Base-by-base conservation (phyloP, 2,113 vertebrate species). In the Hippocampus zosterae region DNA sequence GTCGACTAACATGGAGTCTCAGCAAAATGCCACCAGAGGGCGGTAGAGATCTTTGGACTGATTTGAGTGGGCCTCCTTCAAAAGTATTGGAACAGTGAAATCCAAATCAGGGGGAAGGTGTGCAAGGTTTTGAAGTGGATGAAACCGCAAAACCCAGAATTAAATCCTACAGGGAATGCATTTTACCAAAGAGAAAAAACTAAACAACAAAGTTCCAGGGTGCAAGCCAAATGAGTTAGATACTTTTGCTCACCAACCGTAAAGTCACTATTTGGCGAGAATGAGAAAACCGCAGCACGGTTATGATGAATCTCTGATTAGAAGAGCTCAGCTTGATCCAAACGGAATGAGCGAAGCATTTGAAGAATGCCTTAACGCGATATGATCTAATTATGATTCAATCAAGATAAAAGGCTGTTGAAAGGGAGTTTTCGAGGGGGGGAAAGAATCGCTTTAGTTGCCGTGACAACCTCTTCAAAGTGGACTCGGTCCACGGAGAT, bases 391-490 rank as follows among this genome's bases (percentile, higher is more conserved):
- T 46, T 41, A 64, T 44, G 61, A 5, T 42, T 44, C 41, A 65
- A 65, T 65, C 42, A 27, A 13, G 48, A 37, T 37, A 37, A 37
- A 37, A 37, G 33, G 33, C 33, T 37, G 33, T 37, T 37, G 33
- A 37, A 37, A 6, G 33, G 33, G 33, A 37, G 33, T 37, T 37
- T 37, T 37, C 33, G 33, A 37, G 33, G 33, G 33, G 33, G 33
- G 33, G 33, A 6, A 0, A 13, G 19, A 25, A 48, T 11, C 27
- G 25, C 27, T 37, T 65, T 59, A 6, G 71, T 55, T 68, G 27
- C 74, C n/a, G 6, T 52, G 65, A 71, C 42, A 68, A 63, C 56
- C 21, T 16, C 2, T n/a, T 71, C 7, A 40, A 76, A 74, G 63
- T 10, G 5, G 41, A 3, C 16, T 29, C 44, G 25, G 41, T 68